These are phyloP conservation scores for Anthoptus insignis DNA, from an alignment of 2,888 invertebrate species.

Conservation along the genomic window DNA sequence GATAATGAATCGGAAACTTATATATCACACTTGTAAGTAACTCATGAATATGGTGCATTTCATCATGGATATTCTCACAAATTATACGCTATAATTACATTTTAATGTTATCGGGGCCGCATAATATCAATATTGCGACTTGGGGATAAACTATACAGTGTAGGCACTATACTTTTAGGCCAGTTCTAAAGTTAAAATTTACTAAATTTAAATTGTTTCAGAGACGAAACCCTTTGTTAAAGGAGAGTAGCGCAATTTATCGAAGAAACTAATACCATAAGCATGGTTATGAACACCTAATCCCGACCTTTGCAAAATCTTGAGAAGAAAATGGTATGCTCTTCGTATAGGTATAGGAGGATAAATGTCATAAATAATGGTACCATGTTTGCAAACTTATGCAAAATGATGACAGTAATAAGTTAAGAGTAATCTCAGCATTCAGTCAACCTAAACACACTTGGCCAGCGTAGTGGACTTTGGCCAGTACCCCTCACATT, in stretches of 20 bases:
- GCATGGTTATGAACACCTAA: not conserved
- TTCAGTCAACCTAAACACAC: too few relatives aligned
- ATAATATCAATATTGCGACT: constrained; percentile 32
- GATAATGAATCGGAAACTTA: not conserved
- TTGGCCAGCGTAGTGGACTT: too few relatives aligned
- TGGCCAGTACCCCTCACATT: too few relatives aligned
- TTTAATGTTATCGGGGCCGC: constrained; percentile 16
- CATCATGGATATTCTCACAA: not conserved
- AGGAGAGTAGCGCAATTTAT: not conserved
- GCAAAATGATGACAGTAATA: too few relatives aligned
- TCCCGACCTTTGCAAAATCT: not conserved
- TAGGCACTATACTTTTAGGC: constrained; percentile 10
- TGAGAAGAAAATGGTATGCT: not conserved
- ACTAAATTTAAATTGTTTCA: not conserved
- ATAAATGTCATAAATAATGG: too few relatives aligned
- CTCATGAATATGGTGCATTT: constrained; percentile 25
- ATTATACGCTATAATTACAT: not conserved
- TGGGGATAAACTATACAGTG: not conserved
- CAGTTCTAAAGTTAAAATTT: constrained; percentile 10
- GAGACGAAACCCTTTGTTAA: not conserved
- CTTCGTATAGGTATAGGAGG: too few relatives aligned
- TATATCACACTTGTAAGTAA: constrained; percentile 20
- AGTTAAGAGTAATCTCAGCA: too few relatives aligned
- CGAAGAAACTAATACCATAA: not conserved
- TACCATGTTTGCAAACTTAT: too few relatives aligned